Conservation (phyloP, 1,140 invertebrate species). For the Rhopalosiphum padi region DNA sequence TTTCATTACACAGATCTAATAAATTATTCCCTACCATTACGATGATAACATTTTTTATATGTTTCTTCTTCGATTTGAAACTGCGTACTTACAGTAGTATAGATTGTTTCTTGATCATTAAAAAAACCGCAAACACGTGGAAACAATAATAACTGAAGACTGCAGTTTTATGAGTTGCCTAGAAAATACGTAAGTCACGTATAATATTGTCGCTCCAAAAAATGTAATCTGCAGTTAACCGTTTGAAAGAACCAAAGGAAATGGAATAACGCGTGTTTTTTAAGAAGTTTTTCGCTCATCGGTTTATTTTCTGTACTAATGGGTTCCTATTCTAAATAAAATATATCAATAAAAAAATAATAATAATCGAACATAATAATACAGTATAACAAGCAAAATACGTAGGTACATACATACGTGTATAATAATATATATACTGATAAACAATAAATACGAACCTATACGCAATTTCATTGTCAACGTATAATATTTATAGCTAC, state of each 20-base stretch:
- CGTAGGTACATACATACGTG: neutral
- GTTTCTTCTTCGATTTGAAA: neutral
- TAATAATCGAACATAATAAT: conserved; percentile 48
- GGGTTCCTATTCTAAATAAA: conserved; percentile 47
- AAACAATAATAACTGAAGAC: neutral
- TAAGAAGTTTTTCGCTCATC: conserved; percentile 46
- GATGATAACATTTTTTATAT: neutral
- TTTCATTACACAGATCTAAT: neutral
- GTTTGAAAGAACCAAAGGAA: neutral
- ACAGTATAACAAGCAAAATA: conserved; percentile 52
- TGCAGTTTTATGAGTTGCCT: neutral
- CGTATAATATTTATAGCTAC: conserved; percentile 19
- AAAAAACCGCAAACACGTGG: neutral
- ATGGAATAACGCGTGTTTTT: neutral
- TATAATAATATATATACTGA: conserved; percentile 32
- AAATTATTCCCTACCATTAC: neutral
- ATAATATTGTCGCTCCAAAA: neutral
- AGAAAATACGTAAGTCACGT: neutral
- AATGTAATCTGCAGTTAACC: neutral
- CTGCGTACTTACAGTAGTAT: neutral
- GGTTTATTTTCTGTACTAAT: conserved; percentile 40
- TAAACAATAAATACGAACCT: conserved; percentile 44
- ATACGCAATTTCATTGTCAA: neutral
- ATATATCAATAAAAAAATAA: conserved; percentile 48
- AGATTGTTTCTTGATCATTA: neutral